These are phyloP conservation scores for Sturnus vulgaris DNA, from an alignment of 2,113 vertebrate species.

Conservation along the genomic window DNA sequence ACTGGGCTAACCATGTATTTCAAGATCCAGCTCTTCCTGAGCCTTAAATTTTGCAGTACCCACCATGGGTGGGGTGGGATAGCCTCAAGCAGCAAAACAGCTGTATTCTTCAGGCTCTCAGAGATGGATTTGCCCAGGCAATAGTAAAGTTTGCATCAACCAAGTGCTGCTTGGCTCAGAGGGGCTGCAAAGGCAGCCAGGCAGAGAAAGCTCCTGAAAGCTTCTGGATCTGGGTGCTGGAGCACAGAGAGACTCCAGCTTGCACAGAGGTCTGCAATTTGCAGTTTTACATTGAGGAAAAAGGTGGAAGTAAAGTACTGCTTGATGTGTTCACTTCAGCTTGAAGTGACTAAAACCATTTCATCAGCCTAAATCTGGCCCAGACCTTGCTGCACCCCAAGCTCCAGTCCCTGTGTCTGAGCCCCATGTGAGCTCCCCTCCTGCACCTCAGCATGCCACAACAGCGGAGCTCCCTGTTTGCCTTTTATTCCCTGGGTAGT, in stretches of 20 bases:
- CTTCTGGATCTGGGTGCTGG: rapidly evolving
- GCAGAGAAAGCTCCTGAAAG: neutral
- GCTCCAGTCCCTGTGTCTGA: neutral
- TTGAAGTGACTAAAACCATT: neutral
- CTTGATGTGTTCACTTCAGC: neutral
- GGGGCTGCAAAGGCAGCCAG: neutral
- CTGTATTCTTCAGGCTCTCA: neutral
- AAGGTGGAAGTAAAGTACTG: neutral
- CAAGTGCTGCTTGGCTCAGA: neutral
- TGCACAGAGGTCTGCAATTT: neutral
- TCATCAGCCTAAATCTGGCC: neutral
- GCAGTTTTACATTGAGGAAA: neutral
- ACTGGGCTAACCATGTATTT: neutral
- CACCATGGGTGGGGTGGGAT: neutral
- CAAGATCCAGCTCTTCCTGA: neutral
- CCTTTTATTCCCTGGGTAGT: neutral
- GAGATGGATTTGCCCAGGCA: neutral
- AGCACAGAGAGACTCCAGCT: neutral
- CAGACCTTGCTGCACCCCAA: neutral
- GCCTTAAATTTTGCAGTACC: neutral
- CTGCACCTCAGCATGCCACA: neutral
- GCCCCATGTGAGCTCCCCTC: neutral
- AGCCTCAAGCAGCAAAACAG: neutral
- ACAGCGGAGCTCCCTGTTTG: neutral
- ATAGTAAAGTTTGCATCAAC: rapidly evolving